A percentile compares a stretch with the other conserved stretches of the same genome.
These are phyloP conservation scores for Plumapathes pennacea DNA, from an alignment of 92 coral and sea anemone species.

Conservation along the genomic window DNA sequence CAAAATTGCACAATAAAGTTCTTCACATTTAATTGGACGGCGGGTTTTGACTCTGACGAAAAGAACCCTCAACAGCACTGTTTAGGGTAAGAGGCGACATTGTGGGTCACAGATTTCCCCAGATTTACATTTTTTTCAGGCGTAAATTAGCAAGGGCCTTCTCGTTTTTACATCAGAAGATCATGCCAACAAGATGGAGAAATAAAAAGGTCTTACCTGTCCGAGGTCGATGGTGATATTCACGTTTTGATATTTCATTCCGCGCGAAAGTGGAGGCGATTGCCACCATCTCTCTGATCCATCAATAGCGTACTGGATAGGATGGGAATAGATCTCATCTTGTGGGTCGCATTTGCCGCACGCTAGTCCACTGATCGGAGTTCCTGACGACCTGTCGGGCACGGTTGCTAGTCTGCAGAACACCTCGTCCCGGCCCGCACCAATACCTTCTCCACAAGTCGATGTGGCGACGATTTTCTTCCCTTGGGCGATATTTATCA, in stretches of 20 bases:
- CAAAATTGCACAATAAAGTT: too few species aligned
- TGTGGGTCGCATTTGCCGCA: conserved; percentile 77
- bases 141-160: too few species aligned
- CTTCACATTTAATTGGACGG: too few species aligned
- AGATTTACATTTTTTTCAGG: too few species aligned
- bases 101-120: too few species aligned
- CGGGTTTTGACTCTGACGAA: too few species aligned
- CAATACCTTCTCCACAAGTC: conserved; percentile 92
- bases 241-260: conserved; percentile 78
- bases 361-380: conserved; percentile 70
- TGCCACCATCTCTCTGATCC: conserved; percentile 97
- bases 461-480: conserved; percentile 88
- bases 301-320: conserved; percentile 78
- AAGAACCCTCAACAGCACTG: too few species aligned
- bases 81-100: too few species aligned
- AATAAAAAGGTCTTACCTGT: too few species aligned
- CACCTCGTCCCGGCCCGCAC: conserved; percentile 58
- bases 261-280: conserved; percentile 95
- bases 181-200: too few species aligned
- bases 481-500: conserved; percentile 87
- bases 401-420: conserved; percentile 92
- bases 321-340: conserved; percentile 43
- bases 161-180: too few species aligned
- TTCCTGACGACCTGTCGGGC: conserved; percentile 83
- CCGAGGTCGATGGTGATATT: conserved; percentile 87